phyloP scores from a whole-genome alignment of 1,140 invertebrate species.

The Chrysopa pallens region DNA sequence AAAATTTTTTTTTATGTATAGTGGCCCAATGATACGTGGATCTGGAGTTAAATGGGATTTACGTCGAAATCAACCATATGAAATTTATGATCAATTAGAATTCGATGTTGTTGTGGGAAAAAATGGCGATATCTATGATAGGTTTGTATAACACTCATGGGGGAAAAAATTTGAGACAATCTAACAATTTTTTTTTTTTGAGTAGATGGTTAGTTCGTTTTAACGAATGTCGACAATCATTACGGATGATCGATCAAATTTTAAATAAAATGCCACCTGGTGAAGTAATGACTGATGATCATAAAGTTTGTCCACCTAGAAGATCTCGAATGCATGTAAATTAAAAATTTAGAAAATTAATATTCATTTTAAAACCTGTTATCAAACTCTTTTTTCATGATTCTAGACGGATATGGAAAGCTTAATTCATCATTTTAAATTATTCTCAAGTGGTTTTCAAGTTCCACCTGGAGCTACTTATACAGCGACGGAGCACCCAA shows the following conservation, averaged over 20 bases:
- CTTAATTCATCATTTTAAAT: slow-evolving; percentile 76
- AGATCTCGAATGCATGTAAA: slow-evolving; percentile 63
- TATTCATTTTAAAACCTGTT: not conserved
- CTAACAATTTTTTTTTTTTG: not conserved
- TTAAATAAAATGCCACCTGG: slow-evolving; percentile 72
- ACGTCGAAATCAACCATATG: slow-evolving; percentile 67
- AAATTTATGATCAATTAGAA: slow-evolving; percentile 66
- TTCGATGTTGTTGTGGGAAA: slow-evolving; percentile 72
- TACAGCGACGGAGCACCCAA: slow-evolving; percentile 61
- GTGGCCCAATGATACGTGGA: slow-evolving; percentile 62
- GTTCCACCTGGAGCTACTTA: slow-evolving; percentile 73
- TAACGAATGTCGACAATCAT: slow-evolving; percentile 63
- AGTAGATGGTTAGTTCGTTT: slow-evolving; percentile 31
- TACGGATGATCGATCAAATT: slow-evolving; percentile 60
- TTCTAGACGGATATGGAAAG: slow-evolving; percentile 60
- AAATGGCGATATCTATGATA: slow-evolving; percentile 75
- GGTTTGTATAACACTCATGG: slow-evolving; percentile 15
- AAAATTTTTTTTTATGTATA: slow-evolving; percentile 46
- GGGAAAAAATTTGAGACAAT: slow-evolving; percentile 2
- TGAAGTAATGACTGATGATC: slow-evolving; percentile 66
- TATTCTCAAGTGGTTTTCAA: slow-evolving; percentile 59
- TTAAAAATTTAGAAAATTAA: not conserved
- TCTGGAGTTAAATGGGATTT: slow-evolving; percentile 83
- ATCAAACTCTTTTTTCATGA: not conserved
- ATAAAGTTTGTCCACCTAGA: slow-evolving; percentile 59